Conservation (phyloP, 37 sponge, comb jelly and placozoan species). For the Spongilla lacustris region DNA sequence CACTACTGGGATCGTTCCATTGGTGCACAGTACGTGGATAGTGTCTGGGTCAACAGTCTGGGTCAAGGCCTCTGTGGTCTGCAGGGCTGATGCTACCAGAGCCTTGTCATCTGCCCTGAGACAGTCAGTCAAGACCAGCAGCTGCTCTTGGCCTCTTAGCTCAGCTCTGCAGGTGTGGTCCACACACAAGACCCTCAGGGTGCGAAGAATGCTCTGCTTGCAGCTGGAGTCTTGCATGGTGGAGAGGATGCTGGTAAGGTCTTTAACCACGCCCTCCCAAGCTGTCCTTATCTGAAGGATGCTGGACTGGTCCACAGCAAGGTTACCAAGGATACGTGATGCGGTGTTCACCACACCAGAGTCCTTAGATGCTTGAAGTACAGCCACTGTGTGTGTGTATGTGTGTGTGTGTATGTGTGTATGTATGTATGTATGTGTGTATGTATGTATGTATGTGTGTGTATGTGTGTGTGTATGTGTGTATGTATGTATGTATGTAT, state of each 20-base stretch:
- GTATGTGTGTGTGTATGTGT: not conserved
- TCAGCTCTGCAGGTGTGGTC: constrained; percentile 23
- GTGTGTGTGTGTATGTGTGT: not conserved
- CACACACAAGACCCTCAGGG: constrained; percentile 18
- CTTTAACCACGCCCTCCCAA: not conserved
- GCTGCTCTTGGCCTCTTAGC: constrained; percentile 10
- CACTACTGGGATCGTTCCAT: constrained; percentile 16
- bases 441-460: not conserved
- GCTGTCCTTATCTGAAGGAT: not conserved
- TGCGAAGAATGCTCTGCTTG: constrained; percentile 42
- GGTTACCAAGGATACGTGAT: constrained; percentile 56
- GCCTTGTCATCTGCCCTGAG: constrained; percentile 18
- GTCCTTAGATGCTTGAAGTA: not conserved
- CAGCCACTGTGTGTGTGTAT: not conserved
- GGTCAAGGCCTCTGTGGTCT: not conserved
- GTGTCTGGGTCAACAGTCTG: constrained; percentile 17
- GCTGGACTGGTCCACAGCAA: constrained; percentile 20
- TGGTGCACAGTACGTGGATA: constrained; percentile 13
- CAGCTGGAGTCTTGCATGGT: constrained; percentile 15
- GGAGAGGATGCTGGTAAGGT: constrained; percentile 6
- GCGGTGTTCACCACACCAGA: constrained; percentile 25
- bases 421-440: not conserved
- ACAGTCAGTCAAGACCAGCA: constrained; percentile 21
- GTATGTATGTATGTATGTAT: not conserved
- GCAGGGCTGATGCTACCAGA: constrained; percentile 25